Percentiles rank a stretch among this genome's conserved stretches.
phyloP scores from a whole-genome alignment of 2,113 vertebrate species.

The Oceanodroma tethys region DNA sequence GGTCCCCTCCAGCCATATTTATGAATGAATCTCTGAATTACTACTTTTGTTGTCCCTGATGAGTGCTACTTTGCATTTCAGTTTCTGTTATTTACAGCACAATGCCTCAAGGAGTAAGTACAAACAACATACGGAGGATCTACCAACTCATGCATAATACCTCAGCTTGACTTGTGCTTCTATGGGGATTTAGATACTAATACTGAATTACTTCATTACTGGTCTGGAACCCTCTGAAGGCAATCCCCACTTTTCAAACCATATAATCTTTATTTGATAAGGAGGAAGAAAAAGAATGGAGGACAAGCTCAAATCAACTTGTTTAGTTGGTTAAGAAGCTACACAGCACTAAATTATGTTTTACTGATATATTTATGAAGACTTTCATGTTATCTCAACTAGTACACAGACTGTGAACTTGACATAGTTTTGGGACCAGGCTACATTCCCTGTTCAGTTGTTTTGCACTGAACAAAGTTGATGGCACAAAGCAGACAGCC shows the following conservation, averaged over 20 bases:
- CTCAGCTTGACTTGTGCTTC: conserved; percentile 7
- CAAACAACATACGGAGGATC: conserved; percentile 33
- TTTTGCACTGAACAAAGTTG: neutral
- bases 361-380: neutral
- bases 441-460: neutral
- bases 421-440: neutral
- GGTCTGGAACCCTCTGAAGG: neutral
- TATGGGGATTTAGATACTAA: neutral
- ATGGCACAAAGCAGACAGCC: neutral
- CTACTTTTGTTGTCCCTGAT: conserved; percentile 2
- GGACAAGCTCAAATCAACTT: neutral
- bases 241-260: neutral
- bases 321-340: neutral
- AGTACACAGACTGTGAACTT: neutral
- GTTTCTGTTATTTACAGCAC: conserved; percentile 37
- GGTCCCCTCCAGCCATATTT: neutral
- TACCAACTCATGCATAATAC: conserved; percentile 4
- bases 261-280: neutral
- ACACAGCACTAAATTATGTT: neutral
- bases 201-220: neutral
- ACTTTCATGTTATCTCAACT: rapidly evolving
- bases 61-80: neutral
- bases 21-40: neutral
- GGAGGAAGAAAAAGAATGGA: neutral
- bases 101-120: conserved; percentile 6